Base-by-base conservation (phyloP, 2,888 invertebrate species). In the Conistra vaccinii region DNA sequence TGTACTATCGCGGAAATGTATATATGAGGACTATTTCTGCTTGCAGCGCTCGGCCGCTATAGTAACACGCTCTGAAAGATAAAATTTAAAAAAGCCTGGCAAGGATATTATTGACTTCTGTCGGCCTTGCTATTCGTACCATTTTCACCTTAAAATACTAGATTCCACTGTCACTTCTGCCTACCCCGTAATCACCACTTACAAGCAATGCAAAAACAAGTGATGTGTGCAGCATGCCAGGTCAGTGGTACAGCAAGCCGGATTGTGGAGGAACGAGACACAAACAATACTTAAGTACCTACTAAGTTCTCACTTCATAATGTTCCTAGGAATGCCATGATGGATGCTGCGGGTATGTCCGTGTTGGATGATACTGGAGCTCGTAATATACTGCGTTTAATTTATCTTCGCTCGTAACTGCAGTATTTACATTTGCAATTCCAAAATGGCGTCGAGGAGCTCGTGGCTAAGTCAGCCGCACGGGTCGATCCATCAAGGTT, bases 221-320 rank as follows among this genome's bases (percentile, higher is more conserved):
- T 48, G 68, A 63, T 62, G 66, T 69, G 45, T 51, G 17, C 57
- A 68, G 65, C 58, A 60, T 55, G 84, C 60, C 75, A 71, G 89
- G 89, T 89, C 84, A 87, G 81, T 87, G 84, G 88, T 82, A 84
- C 89, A 76, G 17, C 73, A 32, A 87, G 86, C 79, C 89, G 89
- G 87, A 89, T 85, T 75, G 72, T 58, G 29, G 20, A 71, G 69
- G 86, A 68, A 77, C 80, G 62, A 80, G 68, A 71, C 71, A 42
- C 66, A 48, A 75, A 86, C 87, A 75, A 87, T 80, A 65, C 75
- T 9, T 35, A 32, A 75, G 84, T 80, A 65, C 75, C 9, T 35
- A 32, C 55, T 51, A 32, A 42, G 35, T 86, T 76, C 75, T 67
- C 76, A 71, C 60, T 75, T 63, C 48, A 62, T 68, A 73, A 71